phyloP scores from a whole-genome alignment of 2,888 invertebrate species.

The Abrostola tripartita region DNA sequence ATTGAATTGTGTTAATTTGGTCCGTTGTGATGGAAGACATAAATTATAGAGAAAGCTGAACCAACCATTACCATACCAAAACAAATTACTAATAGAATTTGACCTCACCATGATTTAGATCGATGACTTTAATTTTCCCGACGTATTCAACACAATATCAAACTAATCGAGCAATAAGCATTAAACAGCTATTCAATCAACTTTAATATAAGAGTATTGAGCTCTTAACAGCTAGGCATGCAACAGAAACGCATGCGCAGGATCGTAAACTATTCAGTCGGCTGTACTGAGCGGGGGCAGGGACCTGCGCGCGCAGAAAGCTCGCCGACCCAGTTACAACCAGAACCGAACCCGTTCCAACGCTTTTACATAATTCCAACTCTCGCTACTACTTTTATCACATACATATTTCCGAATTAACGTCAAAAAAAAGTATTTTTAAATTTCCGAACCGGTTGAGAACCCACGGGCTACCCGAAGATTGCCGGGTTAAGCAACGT shows the following conservation, averaged over 20 bases:
- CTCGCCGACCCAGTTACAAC: constrained; percentile 77
- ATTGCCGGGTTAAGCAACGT: constrained; percentile 42
- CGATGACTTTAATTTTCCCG: constrained; percentile 3
- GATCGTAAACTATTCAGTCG: constrained; percentile 49
- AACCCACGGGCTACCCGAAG: constrained; percentile 19
- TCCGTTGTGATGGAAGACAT: neutral
- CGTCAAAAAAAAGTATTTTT: constrained; percentile 37
- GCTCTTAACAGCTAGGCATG: constrained; percentile 27
- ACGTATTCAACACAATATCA: constrained; percentile 3
- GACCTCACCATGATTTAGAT: neutral
- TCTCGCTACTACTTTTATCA: constrained; percentile 61
- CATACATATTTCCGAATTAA: constrained; percentile 51
- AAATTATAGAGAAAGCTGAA: neutral
- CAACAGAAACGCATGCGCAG: constrained; percentile 35
- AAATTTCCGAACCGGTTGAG: constrained; percentile 34
- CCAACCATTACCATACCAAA: neutral
- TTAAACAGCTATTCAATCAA: constrained; percentile 30
- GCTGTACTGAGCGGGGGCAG: constrained; percentile 60
- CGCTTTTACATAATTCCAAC: constrained; percentile 69
- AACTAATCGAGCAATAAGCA: constrained; percentile 24
- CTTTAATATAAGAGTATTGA: constrained; percentile 27
- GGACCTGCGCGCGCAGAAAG: constrained; percentile 72
- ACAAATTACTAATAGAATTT: neutral
- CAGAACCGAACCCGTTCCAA: constrained; percentile 59
- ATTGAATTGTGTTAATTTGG: neutral